Base-by-base conservation (phyloP, 1,140 invertebrate genomes). In the Myzus persicae region DNA sequence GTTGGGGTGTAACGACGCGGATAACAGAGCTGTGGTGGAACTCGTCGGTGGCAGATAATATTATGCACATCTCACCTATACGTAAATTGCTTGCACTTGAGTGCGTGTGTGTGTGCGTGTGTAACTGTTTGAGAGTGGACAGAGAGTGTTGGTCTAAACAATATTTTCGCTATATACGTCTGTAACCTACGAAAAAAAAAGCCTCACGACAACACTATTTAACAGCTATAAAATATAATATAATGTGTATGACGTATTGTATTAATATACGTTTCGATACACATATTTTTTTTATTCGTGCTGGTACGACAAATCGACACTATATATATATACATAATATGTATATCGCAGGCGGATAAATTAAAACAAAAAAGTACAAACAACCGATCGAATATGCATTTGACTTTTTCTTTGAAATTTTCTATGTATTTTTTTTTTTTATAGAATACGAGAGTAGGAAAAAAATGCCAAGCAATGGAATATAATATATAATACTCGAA, bases 181-280 rank as follows among this genome's bases (percentile, higher is more conserved):
- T 44, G 89, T 90, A 67, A 90, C 38, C n/a, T 51, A 90, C 88
- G n/a, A 40, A 59, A 90, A 90, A 89, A 90, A 90, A 40, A 90
- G 51, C 88, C 38, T 8, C 54, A 90, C 36, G 31, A 54, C 38
- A 3, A 36, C 31, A 51, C 31, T 87, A 44, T 89, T n/a, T 88
- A n/a, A 90, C 24, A 90, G 54, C 51, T 90, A 85, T 40, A 40
- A 51, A 2, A 4, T 44, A 44, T 42, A 42, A 11, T 44, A 51
- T 38, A 51, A 51, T 89, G n/a, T n/a, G n/a, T n/a, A n/a, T n/a
- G n/a, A n/a, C n/a, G n/a, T n/a, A n/a, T n/a, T n/a, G n/a, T n/a
- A n/a, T n/a, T n/a, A n/a, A 38, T 51, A 51, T 38, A 89, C 36
- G 20, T 24, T 51, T 51, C 48, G 38, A 38, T 89, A 51, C 22